Evolutionary conservation across 1,140 invertebrate species (phyloP), one percentile per base, ranked within the genome.

Genomic region (Hyles euphorbiae): DNA sequence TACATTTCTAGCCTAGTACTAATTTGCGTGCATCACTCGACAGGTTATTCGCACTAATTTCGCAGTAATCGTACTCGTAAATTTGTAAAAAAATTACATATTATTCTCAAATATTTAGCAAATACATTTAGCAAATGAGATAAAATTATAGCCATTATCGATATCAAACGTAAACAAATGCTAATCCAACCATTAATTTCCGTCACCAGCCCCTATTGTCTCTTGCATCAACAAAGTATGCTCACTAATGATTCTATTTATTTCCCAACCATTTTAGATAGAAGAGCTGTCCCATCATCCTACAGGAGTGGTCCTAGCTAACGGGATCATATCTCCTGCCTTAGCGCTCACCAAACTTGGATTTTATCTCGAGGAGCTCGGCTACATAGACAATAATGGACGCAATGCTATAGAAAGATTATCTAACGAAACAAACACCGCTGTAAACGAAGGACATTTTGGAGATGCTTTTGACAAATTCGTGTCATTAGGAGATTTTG

Each of bases 291-390:
- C 60, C 0, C 55, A 67, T 52, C 93, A 93, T 65, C 89, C 96
- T 48, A 90, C 90, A 75, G 94, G 94, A 10, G 89, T 96, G 8
- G 92, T 91, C 5, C 82, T 96, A 46, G 95, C 94, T 2, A 94
- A 95, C 74, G 91, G 93, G 0, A 94, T 95, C 91, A 94, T 96
- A 57, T 94, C 93, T 9, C 94, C 95, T 49, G 76, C 78, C 33
- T 43, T 78, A 12, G 74, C 72, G n/a, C 53, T 84, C 9, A 76
- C 76, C 3, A 81, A 80, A 63, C 67, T 87, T 3, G 83, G 82
- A 12, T 87, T 84, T 59, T 88, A 88, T 63, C 71, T 88, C 22
- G 81, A 86, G 58, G 78, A 87, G 56, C 70, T 86, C 2, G 86
- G 70, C 5, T 83, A 86, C 56, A 70, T 87, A 2, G 81, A 85